Evolutionary conservation across 1,140 invertebrate species (phyloP).

Genomic region (Saccostrea cuccullata): DNA sequence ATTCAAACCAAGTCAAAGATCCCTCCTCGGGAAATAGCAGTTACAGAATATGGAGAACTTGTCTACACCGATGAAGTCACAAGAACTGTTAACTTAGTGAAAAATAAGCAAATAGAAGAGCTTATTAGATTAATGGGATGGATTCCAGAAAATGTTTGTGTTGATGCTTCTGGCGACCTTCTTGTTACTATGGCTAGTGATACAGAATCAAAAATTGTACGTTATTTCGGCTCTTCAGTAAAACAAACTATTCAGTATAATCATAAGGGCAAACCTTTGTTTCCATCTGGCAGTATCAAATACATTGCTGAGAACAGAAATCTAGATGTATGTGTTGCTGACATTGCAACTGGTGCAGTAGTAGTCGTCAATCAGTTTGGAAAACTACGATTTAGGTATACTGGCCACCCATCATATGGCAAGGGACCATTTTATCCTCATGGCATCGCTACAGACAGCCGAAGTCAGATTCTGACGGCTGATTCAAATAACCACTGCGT

Average conservation of each 20-base stretch:
- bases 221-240: neutral
- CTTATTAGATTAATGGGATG: neutral
- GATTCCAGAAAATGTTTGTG: neutral
- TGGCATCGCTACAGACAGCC: neutral
- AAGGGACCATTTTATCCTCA: neutral
- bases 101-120: neutral
- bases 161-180: neutral
- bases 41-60: neutral
- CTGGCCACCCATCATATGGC: neutral
- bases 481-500: neutral
- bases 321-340: neutral
- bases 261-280: neutral
- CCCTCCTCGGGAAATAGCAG: neutral
- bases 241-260: neutral
- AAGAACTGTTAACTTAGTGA: neutral
- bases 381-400: neutral
- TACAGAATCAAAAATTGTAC: neutral
- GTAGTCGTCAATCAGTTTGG: neutral
- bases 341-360: neutral
- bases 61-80: neutral
- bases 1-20: neutral
- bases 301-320: neutral
- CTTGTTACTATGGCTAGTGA: neutral
- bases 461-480: neutral
- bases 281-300: neutral